Conservation (phyloP, 2,888 invertebrate species). For the Cremastinae sp. region DNA sequence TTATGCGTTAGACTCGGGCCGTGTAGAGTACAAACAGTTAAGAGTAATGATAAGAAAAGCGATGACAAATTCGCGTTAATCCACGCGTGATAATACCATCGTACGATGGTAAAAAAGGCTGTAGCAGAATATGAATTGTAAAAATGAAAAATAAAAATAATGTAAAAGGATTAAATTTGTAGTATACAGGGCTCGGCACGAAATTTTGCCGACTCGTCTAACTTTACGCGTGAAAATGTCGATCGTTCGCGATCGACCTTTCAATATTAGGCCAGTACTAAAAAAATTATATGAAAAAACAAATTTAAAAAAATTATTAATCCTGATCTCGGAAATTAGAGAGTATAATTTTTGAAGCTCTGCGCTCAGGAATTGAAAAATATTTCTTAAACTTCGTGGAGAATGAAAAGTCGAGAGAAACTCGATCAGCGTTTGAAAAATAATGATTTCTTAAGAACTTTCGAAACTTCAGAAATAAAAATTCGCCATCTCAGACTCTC, state of each 20-base stretch:
- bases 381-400: not conserved
- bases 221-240: conserved; percentile 36
- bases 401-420: not conserved
- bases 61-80: not conserved
- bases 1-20: conserved; percentile 66
- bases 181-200: conserved; percentile 67
- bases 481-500: conserved; percentile 3
- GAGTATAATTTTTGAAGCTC: conserved; percentile 51
- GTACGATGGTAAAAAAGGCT: conserved; percentile 15
- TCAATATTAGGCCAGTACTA: conserved; percentile 67
- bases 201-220: conserved; percentile 39
- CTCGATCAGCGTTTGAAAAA: not conserved
- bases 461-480: not conserved
- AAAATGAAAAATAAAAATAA: conserved; percentile 55
- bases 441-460: not conserved
- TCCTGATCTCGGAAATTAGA: conserved; percentile 35
- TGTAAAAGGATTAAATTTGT: conserved; percentile 63
- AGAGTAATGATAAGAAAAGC: conserved; percentile 6
- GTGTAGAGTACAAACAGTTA: conserved; percentile 73
- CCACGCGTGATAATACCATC: conserved; percentile 4
- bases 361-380: conserved; percentile 1
- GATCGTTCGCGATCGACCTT: conserved; percentile 52
- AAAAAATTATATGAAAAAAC: conserved; percentile 30
- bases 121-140: conserved; percentile 69
- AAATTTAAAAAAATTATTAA: conserved; percentile 55